Conservation (phyloP, 1,140 invertebrate species). For the Hylyphantes graminicola region DNA sequence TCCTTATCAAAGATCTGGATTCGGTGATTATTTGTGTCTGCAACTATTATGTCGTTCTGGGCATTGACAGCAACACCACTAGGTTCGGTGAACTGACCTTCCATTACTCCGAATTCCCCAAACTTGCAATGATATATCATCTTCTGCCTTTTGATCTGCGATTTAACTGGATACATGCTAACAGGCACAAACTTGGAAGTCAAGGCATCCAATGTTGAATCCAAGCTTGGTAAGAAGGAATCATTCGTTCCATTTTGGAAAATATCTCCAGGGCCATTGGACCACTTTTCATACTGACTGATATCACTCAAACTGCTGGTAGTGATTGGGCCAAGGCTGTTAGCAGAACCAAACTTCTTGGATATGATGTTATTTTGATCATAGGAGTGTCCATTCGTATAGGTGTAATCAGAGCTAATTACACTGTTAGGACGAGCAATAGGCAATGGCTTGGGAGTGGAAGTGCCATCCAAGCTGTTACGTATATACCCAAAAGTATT, state of each 20-base stretch:
- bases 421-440: slow-evolving; percentile 82
- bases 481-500: slow-evolving; percentile 94
- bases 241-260: slow-evolving; percentile 75
- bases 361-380: slow-evolving; percentile 79
- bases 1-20: slow-evolving; percentile 99
- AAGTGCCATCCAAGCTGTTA: slow-evolving; percentile 70
- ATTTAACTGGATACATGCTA: slow-evolving; percentile 92
- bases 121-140: slow-evolving; percentile 99
- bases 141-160: slow-evolving; percentile 97
- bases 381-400: slow-evolving; percentile 71
- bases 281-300: slow-evolving; percentile 95
- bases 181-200: slow-evolving; percentile 83
- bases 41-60: slow-evolving; percentile 99
- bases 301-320: slow-evolving; percentile 62
- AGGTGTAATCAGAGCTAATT: slow-evolving; percentile 53
- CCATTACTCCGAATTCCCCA: slow-evolving; percentile 98
- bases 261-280: slow-evolving; percentile 81
- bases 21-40: slow-evolving; percentile 99
- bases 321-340: slow-evolving; percentile 80
- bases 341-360: slow-evolving; percentile 82
- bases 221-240: slow-evolving; percentile 1
- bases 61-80: slow-evolving; percentile 98
- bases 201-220: slow-evolving; percentile 48
- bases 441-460: slow-evolving; percentile 72
- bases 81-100: slow-evolving; percentile 99